These are phyloP conservation scores for Polydrusus tereticollis DNA, from an alignment of 2,888 invertebrate genomes.

Conservation along the genomic window DNA sequence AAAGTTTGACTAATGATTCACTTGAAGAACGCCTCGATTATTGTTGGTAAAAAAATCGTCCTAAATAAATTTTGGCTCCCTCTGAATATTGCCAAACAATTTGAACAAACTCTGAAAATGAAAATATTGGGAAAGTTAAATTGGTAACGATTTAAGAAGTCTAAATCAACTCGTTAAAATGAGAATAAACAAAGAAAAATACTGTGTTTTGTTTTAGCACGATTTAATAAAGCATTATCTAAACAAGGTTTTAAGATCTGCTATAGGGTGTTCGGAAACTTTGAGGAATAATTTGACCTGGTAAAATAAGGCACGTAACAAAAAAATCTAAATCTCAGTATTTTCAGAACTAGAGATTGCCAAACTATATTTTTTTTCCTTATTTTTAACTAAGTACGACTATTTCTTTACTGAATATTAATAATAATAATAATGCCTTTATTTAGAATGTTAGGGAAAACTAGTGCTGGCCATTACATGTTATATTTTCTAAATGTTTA, in stretches of 20 bases:
- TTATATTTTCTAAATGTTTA: no score
- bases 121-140: not conserved
- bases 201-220: not conserved
- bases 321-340: no score
- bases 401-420: no score
- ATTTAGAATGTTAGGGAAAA: no score
- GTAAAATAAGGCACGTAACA: no score
- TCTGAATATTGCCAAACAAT: not conserved
- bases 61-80: not conserved
- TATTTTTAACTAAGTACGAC: no score
- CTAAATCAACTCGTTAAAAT: not conserved
- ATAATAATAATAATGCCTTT: no score
- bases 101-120: not conserved
- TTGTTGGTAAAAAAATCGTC: not conserved
- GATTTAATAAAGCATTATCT: not conserved
- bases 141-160: not conserved
- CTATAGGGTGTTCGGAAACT: not conserved
- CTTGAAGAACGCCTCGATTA: not conserved
- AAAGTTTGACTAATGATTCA: not conserved
- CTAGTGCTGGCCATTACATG: no score
- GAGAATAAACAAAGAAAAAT: not conserved
- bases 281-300: no score
- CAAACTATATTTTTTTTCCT: no score
- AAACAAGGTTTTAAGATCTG: not conserved
- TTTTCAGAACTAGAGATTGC: no score